Base-by-base conservation (phyloP, 1,140 invertebrate genomes). In the Pogonus chalceus region DNA sequence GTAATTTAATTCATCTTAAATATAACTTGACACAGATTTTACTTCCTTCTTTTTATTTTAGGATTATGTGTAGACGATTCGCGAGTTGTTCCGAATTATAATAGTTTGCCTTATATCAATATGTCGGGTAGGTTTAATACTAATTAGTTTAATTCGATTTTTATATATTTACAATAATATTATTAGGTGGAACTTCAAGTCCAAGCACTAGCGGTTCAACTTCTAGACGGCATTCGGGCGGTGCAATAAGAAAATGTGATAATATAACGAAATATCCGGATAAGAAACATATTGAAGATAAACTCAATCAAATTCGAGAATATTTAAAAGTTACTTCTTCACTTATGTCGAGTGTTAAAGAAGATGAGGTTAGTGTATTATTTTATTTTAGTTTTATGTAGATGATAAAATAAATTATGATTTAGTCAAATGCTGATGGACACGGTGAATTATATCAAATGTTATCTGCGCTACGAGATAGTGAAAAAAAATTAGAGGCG, bases 201-300 rank as follows among this genome's bases (percentile, higher is more conserved):
- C 49, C 31, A 49, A 23, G 23, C 22, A 56, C 23, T 20, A 53
- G 46, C 35, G 16, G 37, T 9, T 37, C 50, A 24, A 51, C n/a
- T n/a, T 62, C 58, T 2, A 62, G 66, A 53, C 62, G 66, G 39
- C 65, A 68, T 47, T 68, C 67, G 31, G 56, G 60, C 0, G 58
- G 60, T 20, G 61, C 64, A 3, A 58, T 64, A 21, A 56, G 62
- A 18, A 70, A 70, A 57, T 69, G 66, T 58, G 66, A 69, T 52
- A 70, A 70, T 57, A 59, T 68, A 46, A 62, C 60, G 23, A 69
- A 68, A 57, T 69, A 66, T 63, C 69, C 69, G 14, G 69, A 71
- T 56, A 65, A 69, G 47, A 69, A 65, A 48, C 66, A 71, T 59
- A 67, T 72, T 50, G 66, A 71, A 56, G 63, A 62, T 31, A 69